Evolutionary conservation across 2,888 invertebrate species (phyloP), one percentile per base, ranked within the genome.

Genomic region (Caenorhabditis plicata): DNA sequence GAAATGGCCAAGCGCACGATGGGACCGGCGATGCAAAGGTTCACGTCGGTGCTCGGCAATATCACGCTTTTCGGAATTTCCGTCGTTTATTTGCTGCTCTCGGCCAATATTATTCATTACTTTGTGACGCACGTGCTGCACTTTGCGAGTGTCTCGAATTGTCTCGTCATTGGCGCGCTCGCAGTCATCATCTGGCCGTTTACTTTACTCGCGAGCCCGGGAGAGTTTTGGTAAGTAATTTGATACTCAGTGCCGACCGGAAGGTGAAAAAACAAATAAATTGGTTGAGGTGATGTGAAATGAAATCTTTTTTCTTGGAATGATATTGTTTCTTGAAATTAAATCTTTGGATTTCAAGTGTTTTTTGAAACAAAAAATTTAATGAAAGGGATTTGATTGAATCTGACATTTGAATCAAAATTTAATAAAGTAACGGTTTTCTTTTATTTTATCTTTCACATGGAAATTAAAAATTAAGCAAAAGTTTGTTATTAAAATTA

Each of bases 1-100:
- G 78, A 79, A 53, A 78, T 79, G 74, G 79, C 79, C 11, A 73
- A 68, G 27, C 27, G 75, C 22, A 66, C 68, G 17, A 75, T 79
- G 65, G 79, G 79, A 22, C 41, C 52, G 7, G 38, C 41, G 15
- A 65, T 65, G 65, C 69, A 69, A 48, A 51, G 66, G 36, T 68
- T 74, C 50, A 72, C 74, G 15, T 72, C 74, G 11, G 63, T 69
- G 1, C 53, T 69, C 22, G 67, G 72, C 27, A 70, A 73, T 46
- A 51, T 71, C 8, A 75, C 74, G 17, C 68, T 73, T 13, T 78
- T 74, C 48, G 78, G 79, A 25, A 75, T 79, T 27, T 69, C 74
- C 17, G 70, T 80, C 32, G 79, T 79, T 15, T 79, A 80, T 45
- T 55, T 79, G 15, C 69, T 80, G 4, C 63, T 79, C 4, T 78